Evolutionary conservation across 2,797 vertebrate species (phyloP), one percentile per base, ranked within the genome.

Genomic region (Cottoperca gobio): DNA sequence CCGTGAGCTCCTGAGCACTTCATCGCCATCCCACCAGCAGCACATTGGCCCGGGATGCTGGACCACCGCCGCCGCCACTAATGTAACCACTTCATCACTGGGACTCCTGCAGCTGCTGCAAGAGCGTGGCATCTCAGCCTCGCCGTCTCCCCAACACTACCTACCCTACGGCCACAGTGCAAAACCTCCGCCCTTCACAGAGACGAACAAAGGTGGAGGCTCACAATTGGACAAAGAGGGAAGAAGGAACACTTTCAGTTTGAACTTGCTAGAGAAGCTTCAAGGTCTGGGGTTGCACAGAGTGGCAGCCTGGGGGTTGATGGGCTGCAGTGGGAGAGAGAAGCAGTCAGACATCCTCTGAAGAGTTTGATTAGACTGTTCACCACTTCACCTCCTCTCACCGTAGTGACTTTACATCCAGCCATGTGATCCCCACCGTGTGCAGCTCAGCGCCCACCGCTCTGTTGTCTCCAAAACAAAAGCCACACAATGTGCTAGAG

Each of bases 201-300:
- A 58, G 53, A 74, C 53, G 21, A 77, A 81, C 21, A 67, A 65
- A 37, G 11, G 43, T 12, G 79, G 35, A 24, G 79, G 48, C 58
- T 70, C 58, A 2, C 65, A 40, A 7, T 10, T 4, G 4, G 42
- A 71, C 50, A 68, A 42, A 33, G 60, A 13, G 33, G 49, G 26
- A 33, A 21, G 13, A 40, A 88, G 73, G 76, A 95, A 82, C 78
- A 79, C 92, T 92, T 97, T 97, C 78, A 94, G 96, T 82, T 77
- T 95, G 84, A 96, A 96, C 88, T 80, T 96, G 76, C 94, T 96
- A 57, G 94, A 94, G 65, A 97, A 97, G 86, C 91, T 97, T 63
- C 89, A 74, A 76, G 83, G 81, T 43, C 91, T 97, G 68, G 96
- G 95, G n/a, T 73, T 97, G 84, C 91, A 95, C 87, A 91, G 85